Evolutionary conservation across 2,888 invertebrate species (phyloP), one percentile per base, ranked within the genome.

Genomic region (Galerucella nymphaeae): DNA sequence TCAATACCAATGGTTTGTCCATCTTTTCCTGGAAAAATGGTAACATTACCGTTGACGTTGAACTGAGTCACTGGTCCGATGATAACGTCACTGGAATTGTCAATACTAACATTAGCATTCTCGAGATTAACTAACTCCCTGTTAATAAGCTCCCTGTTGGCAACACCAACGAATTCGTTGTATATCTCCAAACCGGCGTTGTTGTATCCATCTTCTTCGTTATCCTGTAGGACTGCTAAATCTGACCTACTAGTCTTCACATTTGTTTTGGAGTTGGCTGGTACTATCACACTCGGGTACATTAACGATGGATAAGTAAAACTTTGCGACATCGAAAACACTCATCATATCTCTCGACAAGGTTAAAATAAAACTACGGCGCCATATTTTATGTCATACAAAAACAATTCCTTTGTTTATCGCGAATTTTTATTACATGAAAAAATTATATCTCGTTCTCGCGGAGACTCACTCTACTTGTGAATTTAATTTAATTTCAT

Each of bases 11-110:
- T 55, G 55, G 63, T 66, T 50, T 55, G 48, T 38, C 74, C 67
- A 11, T 78, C 75, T 38, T 80, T 76, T 62, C 80, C 82, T 68
- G 87, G 87, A 73, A 87, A 87, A 74, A 89, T 89, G 11, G 88
- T 89, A 6, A 89, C 89, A 14, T 89, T 88, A 42, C 88, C 89
- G 77, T 88, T 87, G 53, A 78, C 78, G 65, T 78, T 76, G 74
- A 88, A 88, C 72, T 89, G 88, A 67, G 88, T 89, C 83, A 88
- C 87, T 30, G 89, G 87, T 1, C 89, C 89, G 68, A 89, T 87
- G 30, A 89, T 87, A 59, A 89, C 88, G 80, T 89, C 88, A 73
- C 83, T 86, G 1, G 89, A 89, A 77, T 88, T 86, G 23, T 88
- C 87, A 20, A 89, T 78, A 76, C 88, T 88, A 30, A 89, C 86